These are phyloP conservation scores for Aegotheles bennettii DNA, from an alignment of 2,113 vertebrate species.

Conservation along the genomic window DNA sequence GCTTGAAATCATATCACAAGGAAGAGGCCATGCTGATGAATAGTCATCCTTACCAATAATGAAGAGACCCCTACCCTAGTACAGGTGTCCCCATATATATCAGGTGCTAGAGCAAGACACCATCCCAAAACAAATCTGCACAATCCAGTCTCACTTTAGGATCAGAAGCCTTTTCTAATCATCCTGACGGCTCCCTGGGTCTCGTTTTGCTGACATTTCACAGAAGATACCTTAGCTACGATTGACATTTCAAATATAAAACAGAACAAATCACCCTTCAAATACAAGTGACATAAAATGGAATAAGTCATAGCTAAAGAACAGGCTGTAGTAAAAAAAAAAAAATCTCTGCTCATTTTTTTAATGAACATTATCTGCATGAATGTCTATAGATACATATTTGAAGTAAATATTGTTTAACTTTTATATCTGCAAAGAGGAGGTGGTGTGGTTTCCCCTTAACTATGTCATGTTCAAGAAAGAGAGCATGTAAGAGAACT, in stretches of 20 bases:
- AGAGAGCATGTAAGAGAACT: not conserved
- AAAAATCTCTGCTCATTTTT: not conserved
- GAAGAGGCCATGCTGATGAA: not conserved
- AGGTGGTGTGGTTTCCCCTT: not conserved
- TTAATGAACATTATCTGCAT: not conserved
- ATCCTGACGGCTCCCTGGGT: not conserved
- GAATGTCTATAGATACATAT: not conserved
- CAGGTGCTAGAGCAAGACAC: not conserved
- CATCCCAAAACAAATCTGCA: accelerated
- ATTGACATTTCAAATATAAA: not conserved
- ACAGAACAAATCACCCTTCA: not conserved
- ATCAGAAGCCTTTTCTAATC: not conserved
- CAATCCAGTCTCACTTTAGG: not conserved
- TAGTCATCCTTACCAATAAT: not conserved
- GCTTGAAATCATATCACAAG: not conserved
- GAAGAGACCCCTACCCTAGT: not conserved
- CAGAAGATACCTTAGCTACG: not conserved
- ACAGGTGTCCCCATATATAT: accelerated
- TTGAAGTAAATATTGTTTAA: constrained; percentile 7
- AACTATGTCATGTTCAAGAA: not conserved
- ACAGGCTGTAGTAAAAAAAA: not conserved
- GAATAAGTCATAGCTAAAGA: not conserved
- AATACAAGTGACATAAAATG: not conserved
- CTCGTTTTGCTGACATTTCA: not conserved
- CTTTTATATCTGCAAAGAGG: not conserved